Conservation (phyloP, 2,113 vertebrate species). For the Chaenocephalus aceratus region DNA sequence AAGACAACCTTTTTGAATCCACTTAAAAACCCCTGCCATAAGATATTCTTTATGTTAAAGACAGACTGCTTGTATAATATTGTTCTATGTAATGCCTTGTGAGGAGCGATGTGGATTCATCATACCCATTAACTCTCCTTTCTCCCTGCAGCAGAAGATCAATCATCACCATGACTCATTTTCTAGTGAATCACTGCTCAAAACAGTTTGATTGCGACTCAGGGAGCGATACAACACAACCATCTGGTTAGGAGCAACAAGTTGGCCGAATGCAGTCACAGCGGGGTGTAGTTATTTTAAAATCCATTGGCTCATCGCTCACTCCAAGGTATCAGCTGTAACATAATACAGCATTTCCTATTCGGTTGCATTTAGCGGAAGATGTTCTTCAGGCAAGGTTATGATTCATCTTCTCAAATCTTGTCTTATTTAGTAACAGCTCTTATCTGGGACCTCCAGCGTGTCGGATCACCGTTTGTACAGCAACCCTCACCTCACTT, state of each 20-base stretch:
- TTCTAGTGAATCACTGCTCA: constrained; percentile 38
- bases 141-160: constrained; percentile 49
- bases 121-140: constrained; percentile 28
- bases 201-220: constrained; percentile 29
- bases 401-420: constrained; percentile 9
- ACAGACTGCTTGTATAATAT: constrained; percentile 22
- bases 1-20: constrained; percentile 1
- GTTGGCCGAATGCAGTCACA: constrained; percentile 27
- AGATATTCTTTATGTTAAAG: constrained; percentile 30
- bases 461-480: not conserved
- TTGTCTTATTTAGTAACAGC: not conserved
- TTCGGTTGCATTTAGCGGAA: not conserved
- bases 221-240: constrained; percentile 25
- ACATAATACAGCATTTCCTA: constrained; percentile 4
- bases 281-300: not conserved
- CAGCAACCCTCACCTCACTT: not conserved
- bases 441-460: not conserved
- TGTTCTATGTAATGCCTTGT: constrained; percentile 11
- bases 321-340: constrained; percentile 4
- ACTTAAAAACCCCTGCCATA: constrained; percentile 1
- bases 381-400: not conserved
- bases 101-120: constrained; percentile 38
- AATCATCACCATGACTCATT: constrained; percentile 55
- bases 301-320: constrained; percentile 14
- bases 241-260: constrained; percentile 34